Base-by-base conservation (phyloP, 1,140 invertebrate species). In the Drosophila fuyamai region DNA sequence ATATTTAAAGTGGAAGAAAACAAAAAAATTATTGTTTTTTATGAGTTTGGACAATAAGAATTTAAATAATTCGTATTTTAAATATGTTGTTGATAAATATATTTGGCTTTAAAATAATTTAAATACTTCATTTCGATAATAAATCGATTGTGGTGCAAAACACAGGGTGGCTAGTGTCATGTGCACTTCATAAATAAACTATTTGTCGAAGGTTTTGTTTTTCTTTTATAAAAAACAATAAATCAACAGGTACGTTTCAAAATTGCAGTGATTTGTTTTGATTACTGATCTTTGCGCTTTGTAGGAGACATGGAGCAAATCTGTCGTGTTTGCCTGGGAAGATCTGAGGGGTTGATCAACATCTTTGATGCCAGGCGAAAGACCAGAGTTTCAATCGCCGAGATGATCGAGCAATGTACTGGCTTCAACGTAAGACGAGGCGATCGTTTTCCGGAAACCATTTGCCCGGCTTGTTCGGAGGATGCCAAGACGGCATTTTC, bases 401-500 rank as follows among this genome's bases (percentile, higher is more conserved):
- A 67, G 9, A 71, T 71, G 63, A 67, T 71, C 29, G 43, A 50
- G 0, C 23, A 51, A 8, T 72, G 54, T n/a, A 70, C 54, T 1
- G 63, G 44, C 10, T 57, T 13, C 9, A 2, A 56, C 12, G 43
- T 71, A 5, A n/a, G 5, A 4, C n/a, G 36, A 3, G 63, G 63
- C 5, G 67, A 71, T n/a, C 13, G 10, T 2, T 46, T 48, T 4
- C 36, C 63, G 4, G 63, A 71, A 29, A 68, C 23, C 2, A 56
- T 71, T 4, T 71, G 67, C 16, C 63, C 36, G 7, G 7, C 35
- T 0, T 71, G 67, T 10, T 36, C 40, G 10, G 8, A 40, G 36
- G 51, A 68, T 35, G 62, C 44, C 0, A 29, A 41, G 7, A 66
- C 35, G 35, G 67, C 51, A 1, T 71, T 47, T 41, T 10, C 18